phyloP scores from a whole-genome alignment of 2,888 invertebrate genomes.

The Monochamus alternatus region DNA sequence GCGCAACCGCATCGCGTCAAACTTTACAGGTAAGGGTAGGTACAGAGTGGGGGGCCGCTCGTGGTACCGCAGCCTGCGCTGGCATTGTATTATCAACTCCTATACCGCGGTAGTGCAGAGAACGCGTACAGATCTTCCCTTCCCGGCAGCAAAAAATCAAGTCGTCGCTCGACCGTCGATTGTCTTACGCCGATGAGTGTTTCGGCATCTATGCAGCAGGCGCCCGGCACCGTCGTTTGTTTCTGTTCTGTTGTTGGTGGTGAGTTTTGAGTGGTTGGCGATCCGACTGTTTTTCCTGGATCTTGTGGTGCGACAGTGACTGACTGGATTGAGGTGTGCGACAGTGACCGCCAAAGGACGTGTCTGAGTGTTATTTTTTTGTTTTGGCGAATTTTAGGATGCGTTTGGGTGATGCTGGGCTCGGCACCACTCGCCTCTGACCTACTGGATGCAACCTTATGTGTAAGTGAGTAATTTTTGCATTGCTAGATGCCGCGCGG shows the following conservation, averaged over 20 bases:
- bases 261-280: constrained; percentile 7
- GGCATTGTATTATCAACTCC: constrained; percentile 51
- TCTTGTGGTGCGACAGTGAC: constrained; percentile 21
- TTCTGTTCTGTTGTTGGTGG: constrained; percentile 5
- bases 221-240: neutral
- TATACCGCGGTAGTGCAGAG: constrained; percentile 18
- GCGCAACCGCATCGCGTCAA: constrained; percentile 37
- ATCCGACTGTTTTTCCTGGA: constrained; percentile 3
- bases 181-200: constrained; percentile 17
- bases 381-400: constrained; percentile 63
- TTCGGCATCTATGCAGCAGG: neutral
- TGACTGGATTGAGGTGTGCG: constrained; percentile 26
- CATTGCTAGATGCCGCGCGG: neutral
- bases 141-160: constrained; percentile 27
- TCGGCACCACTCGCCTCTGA: constrained; percentile 71
- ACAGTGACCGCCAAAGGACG: constrained; percentile 37
- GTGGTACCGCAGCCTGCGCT: constrained; percentile 40
- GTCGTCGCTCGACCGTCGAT: constrained; percentile 15
- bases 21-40: constrained; percentile 47
- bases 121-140: constrained; percentile 4
- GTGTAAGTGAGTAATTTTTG: constrained; percentile 66
- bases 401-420: constrained; percentile 70
- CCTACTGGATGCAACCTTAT: constrained; percentile 71
- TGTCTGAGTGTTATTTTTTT: constrained; percentile 29
- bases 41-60: constrained; percentile 48